Conservation (phyloP, 1,140 invertebrate genomes). For the Tetramorium alpestre region DNA sequence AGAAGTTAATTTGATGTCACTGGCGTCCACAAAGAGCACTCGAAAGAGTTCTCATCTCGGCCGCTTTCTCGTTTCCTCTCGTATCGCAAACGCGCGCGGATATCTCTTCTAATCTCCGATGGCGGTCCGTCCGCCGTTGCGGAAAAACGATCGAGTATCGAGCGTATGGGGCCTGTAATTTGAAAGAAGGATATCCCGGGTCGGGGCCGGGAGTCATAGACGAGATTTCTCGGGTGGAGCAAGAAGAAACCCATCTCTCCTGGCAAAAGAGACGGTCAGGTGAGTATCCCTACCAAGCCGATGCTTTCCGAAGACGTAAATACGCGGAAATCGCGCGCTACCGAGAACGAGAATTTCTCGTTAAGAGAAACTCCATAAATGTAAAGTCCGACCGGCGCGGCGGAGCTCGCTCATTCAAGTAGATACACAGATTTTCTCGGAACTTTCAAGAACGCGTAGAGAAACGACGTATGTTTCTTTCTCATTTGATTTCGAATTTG, state of each 20-base stretch:
- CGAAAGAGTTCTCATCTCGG: conserved; percentile 24
- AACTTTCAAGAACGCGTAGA: conserved; percentile 65
- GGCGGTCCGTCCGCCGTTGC: conserved; percentile 14
- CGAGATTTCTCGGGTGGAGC: conserved; percentile 44
- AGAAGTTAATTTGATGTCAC: conserved; percentile 56
- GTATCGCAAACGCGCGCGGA: conserved; percentile 13
- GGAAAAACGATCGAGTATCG: conserved; percentile 51
- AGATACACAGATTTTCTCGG: conserved; percentile 48
- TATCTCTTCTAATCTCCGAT: conserved; percentile 37
- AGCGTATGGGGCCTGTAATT: conserved; percentile 19
- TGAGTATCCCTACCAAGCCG: conserved; percentile 30
- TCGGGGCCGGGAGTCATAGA: conserved; percentile 47
- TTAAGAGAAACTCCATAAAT: conserved; percentile 80
- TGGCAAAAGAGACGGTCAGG: conserved; percentile 27
- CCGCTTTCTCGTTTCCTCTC: conserved; percentile 34
- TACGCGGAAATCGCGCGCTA: conserved; percentile 80
- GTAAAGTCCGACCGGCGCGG: conserved; percentile 71
- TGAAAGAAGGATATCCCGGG: neutral
- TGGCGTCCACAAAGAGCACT: conserved; percentile 42
- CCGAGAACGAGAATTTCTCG: conserved; percentile 78
- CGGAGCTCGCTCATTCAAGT: conserved; percentile 77
- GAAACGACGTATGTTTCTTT: neutral
- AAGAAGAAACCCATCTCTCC: conserved; percentile 47
- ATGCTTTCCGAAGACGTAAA: conserved; percentile 48
- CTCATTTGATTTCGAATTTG: neutral